Base-by-base conservation (phyloP, 2,113 vertebrate species). In the Ceratotherium simum region DNA sequence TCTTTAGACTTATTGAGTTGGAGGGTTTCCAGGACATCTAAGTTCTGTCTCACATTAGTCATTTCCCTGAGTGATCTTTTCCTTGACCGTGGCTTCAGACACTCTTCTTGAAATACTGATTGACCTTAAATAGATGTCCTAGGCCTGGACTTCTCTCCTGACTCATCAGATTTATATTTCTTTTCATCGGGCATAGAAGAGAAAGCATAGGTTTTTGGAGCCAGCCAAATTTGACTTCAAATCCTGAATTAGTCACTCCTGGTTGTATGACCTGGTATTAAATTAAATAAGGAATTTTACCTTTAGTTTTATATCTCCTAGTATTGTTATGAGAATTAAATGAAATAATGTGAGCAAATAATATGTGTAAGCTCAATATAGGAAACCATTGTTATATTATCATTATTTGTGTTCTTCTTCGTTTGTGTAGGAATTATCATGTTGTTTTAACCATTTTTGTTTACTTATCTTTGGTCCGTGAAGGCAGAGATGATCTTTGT, bases 261-360 rank as follows among this genome's bases (percentile, higher is more conserved):
- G 81, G 65, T 67, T 69, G 0, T 84, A 36, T 62, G 29, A 67
- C 39, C 29, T 81, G n/a, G 17, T 64, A 81, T 70, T 90, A 97
- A 81, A 69, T 93, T 93, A 90, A 17, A 62, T 89, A 65, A 97
- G 31, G 42, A 91, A 51, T 86, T 95, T 85, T 93, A 89, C 69
- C 48, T 56, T 72, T 84, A 23, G 29, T 72, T 78, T 83, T 73
- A 8, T 39, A 21, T 79, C 25, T 72, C n/a, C 60, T 70, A 51
- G 21, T 80, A 46, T 36, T 92, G 6, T 80, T 89, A 80, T 46
- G 39, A 93, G 87, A 76, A 54, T 60, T 93, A 79, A 75, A 33
- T 89, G 48, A 90, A 91, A 82, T 96, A 85, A 90, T 76, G 21
- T 82, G 36, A 48, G 17, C 60, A 95, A 51, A 42, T 64, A 51